Conservation (phyloP, 2,113 vertebrate genomes). For the Dipodomys ordii region DNA sequence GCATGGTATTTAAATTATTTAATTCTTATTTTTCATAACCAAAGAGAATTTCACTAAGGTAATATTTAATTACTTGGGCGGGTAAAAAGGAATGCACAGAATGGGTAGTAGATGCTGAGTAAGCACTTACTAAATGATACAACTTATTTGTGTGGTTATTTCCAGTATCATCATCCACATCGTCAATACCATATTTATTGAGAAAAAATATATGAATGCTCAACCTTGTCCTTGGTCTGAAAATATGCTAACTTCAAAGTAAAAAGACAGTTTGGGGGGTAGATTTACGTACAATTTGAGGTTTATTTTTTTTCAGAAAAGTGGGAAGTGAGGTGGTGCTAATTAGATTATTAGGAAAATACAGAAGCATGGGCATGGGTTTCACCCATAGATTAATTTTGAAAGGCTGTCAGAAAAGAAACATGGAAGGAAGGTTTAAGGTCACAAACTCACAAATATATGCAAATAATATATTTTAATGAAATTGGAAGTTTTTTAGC, state of each 20-base stretch:
- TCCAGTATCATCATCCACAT: not conserved
- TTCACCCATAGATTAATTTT: not conserved
- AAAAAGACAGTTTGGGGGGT: not conserved
- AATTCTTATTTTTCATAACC: constrained; percentile 23
- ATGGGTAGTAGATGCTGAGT: not conserved
- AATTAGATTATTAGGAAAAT: not conserved
- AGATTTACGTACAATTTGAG: not conserved
- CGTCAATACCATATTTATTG: not conserved
- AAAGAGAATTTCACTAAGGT: not conserved
- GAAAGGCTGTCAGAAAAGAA: not conserved
- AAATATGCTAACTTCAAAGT: constrained; percentile 37
- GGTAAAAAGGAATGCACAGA: constrained; percentile 18
- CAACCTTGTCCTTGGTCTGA: not conserved
- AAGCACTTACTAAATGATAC: constrained; percentile 1
- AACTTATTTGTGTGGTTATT: not conserved
- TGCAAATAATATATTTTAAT: constrained; percentile 4
- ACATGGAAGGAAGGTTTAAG: not conserved
- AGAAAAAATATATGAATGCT: constrained; percentile 18
- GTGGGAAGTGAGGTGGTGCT: not conserved
- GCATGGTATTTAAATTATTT: not conserved
- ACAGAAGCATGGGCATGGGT: not conserved
- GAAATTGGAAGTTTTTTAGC: not conserved
- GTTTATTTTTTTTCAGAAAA: not conserved
- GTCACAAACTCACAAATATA: not conserved
- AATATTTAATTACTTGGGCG: not conserved